Percentiles rank a stretch among this genome's conserved stretches.
Conservation (phyloP, 2,113 vertebrate species). For the Raphicerus campestris region DNA sequence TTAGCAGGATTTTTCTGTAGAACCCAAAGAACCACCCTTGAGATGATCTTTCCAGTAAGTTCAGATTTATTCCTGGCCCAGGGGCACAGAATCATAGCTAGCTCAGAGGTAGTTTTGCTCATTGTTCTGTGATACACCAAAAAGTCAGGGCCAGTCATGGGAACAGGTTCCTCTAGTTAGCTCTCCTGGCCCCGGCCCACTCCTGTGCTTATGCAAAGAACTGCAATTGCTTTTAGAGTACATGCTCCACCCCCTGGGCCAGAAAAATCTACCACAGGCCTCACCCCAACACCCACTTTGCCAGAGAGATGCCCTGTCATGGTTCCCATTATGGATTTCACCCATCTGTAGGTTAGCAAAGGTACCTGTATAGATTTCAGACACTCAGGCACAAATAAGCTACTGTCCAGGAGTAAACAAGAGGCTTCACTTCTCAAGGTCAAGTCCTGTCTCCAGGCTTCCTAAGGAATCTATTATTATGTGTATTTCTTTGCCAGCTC, state of each 20-base stretch:
- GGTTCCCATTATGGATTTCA: neutral
- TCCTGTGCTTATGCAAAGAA: neutral
- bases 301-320: neutral
- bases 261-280: neutral
- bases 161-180: neutral
- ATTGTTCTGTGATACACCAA: neutral
- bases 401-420: neutral
- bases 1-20: neutral
- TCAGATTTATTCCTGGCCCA: neutral
- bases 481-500: neutral
- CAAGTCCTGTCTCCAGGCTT: neutral
- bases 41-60: neutral
- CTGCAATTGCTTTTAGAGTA: neutral
- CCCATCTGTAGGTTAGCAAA: neutral
- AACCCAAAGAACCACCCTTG: neutral
- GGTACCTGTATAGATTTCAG: neutral
- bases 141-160: neutral
- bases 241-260: neutral
- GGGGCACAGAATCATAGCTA: neutral
- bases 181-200: neutral
- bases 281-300: neutral
- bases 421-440: neutral
- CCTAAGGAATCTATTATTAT: neutral
- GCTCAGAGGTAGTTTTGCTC: neutral
- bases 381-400: neutral